Conservation (phyloP, 2,797 vertebrate species). For the Sebastes oblongus region DNA sequence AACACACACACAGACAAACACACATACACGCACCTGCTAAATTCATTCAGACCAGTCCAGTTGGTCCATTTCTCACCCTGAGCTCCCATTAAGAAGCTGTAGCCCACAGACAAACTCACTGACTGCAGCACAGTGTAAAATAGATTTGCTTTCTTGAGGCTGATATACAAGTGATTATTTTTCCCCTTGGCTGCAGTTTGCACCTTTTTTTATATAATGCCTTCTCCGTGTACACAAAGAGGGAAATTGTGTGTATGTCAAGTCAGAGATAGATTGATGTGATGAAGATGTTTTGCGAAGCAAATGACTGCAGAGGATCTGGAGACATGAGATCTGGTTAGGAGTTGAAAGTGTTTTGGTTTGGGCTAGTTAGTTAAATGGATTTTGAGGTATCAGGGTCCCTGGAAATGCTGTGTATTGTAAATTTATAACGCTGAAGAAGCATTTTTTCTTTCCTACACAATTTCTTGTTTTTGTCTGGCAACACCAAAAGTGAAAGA, state of each 20-base stretch:
- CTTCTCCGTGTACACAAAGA: background rate
- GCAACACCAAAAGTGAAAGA: background rate
- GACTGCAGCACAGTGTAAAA: slow-evolving; percentile 32
- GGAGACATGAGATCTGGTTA: background rate
- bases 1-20: background rate
- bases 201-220: slow-evolving; percentile 31
- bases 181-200: slow-evolving; percentile 14
- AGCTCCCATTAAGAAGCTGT: slow-evolving; percentile 36
- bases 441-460: background rate
- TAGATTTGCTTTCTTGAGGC: slow-evolving; percentile 44
- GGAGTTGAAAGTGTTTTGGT: background rate
- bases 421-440: background rate
- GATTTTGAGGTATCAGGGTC: background rate
- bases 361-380: background rate
- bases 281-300: background rate
- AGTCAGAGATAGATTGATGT: slow-evolving; percentile 9
- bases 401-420: background rate
- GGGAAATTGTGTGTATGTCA: background rate
- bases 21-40: background rate
- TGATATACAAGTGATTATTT: slow-evolving; percentile 53
- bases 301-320: background rate
- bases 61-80: slow-evolving; percentile 42
- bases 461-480: background rate
- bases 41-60: slow-evolving; percentile 16
- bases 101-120: slow-evolving; percentile 48